Evolutionary conservation across 2,888 invertebrate genomes (phyloP), one percentile per base, ranked within the genome.

Genomic region (Acanthopleura granulata): DNA sequence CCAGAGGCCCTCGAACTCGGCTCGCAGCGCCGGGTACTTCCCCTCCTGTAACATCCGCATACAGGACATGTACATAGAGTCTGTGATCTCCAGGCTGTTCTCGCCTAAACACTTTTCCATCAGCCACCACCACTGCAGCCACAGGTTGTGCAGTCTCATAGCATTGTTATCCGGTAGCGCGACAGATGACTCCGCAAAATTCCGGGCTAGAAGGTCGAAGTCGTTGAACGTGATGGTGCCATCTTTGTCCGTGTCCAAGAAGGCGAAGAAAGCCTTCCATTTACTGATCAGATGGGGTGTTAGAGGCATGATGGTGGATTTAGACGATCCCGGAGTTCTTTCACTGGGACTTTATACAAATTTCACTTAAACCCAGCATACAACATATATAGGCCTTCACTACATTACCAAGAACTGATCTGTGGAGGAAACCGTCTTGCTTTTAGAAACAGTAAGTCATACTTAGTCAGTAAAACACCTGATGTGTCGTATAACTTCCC

Each of bases 121-220:
- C 25, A 66, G 29, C 66, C 27, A 22, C 66, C 66, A 66, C 66
- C 66, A 66, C 25, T 27, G 18, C 25, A 66, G 29, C 66, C 66
- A 66, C 1, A 66, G 22, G 15, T 27, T 18, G 25, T 27, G 66
- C 16, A 66, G 25, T 6, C 29, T 1, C 25, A 27, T 22, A 15
- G 29, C 66, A 66, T 25, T 22, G 66, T 22, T 27, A 3, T 27
- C 25, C 25, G 15, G 27, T 3, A 66, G 29, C 6, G 22, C 29
- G 14, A 22, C 29, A 15, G 66, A 27, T 66, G 22, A 22, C 40
- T 40, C 4, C 4, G 66, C 14, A 25, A 66, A 66, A 22, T 27
- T 27, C 4, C 66, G 18, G 16, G 66, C 66, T 27, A 66, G 25
- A 27, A 22, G 1, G 6, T 66, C 66, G 27, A 66, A 66, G 29